A percentile compares a stretch with the other conserved stretches of the same genome.
phyloP scores from a whole-genome alignment of 1,140 invertebrate genomes.

The Drosophila truncata region DNA sequence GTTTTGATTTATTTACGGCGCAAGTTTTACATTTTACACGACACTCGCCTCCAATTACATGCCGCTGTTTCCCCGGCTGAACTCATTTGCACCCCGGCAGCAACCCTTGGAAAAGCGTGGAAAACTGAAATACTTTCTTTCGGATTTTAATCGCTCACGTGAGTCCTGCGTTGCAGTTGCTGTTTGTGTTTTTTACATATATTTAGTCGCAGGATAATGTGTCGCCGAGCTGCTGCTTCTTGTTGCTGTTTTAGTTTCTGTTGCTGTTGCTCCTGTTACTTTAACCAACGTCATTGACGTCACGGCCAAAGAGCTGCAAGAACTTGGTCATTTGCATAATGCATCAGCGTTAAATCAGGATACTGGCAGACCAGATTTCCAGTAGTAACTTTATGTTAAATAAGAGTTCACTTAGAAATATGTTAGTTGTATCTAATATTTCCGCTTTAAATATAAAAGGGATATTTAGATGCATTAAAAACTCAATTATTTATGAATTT shows the following conservation, averaged over 20 bases:
- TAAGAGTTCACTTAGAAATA: too few species aligned
- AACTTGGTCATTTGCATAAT: constrained; percentile 63
- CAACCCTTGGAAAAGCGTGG: constrained; percentile 37
- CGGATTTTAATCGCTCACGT: constrained; percentile 84
- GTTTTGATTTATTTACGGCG: constrained; percentile 84
- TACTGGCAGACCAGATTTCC: background rate
- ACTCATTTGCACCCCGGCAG: constrained; percentile 79
- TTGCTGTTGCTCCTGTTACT: constrained; percentile 18
- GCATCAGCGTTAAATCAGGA: constrained; percentile 1
- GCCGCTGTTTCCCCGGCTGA: constrained; percentile 61
- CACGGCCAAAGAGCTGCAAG: constrained; percentile 43
- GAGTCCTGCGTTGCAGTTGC: constrained; percentile 54
- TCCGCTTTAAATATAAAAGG: background rate
- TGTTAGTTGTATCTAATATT: background rate
- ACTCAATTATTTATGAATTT: constrained; percentile 3
- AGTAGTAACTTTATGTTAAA: constrained; percentile 1
- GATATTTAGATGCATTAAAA: background rate
- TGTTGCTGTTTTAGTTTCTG: constrained; percentile 33
- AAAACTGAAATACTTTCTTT: constrained; percentile 80
- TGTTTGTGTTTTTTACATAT: constrained; percentile 47
- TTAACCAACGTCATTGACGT: constrained; percentile 42
- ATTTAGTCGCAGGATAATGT: constrained; percentile 76
- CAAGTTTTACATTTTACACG: constrained; percentile 84
- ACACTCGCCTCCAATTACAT: constrained; percentile 83
- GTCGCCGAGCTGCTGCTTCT: constrained; percentile 62